Percentiles rank a stretch among this genome's conserved stretches.
Conservation (phyloP, 2,797 vertebrate species). For the Tokudaia tokunoshimensis region DNA sequence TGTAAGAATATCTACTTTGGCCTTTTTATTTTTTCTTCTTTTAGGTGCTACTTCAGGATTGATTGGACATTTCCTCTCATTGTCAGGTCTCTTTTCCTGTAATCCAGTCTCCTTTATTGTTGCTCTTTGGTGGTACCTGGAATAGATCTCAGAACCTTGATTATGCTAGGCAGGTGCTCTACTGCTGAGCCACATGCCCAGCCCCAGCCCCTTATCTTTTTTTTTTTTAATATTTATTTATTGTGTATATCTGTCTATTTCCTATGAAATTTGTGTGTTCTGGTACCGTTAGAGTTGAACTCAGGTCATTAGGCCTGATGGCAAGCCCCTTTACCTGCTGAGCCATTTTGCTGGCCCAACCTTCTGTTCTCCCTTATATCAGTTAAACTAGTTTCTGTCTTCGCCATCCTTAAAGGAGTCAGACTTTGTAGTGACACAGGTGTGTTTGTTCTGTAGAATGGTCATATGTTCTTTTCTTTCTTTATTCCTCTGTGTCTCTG, state of each 20-base stretch:
- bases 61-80: neutral
- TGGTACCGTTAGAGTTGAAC: neutral
- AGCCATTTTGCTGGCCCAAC: neutral
- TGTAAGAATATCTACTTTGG: neutral
- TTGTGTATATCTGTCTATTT: neutral
- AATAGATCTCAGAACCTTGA: neutral
- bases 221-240: neutral
- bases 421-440: neutral
- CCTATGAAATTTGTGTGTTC: neutral
- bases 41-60: neutral
- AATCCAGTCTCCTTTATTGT: neutral
- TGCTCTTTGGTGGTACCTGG: neutral
- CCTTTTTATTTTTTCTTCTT: neutral
- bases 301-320: neutral
- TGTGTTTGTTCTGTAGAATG: conserved; percentile 32
- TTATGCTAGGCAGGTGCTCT: neutral
- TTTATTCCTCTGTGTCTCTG: neutral
- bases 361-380: neutral
- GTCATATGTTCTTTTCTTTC: neutral
- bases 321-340: neutral
- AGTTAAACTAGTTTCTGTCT: neutral
- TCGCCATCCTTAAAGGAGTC: conserved; percentile 30
- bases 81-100: conserved; percentile 12
- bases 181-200: neutral
- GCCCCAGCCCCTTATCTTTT: neutral